A percentile compares a stretch with the other conserved stretches of the same genome.
Evolutionary conservation across 2,888 invertebrate genomes (phyloP).

Genomic region (Cosmopolites sordidus): DNA sequence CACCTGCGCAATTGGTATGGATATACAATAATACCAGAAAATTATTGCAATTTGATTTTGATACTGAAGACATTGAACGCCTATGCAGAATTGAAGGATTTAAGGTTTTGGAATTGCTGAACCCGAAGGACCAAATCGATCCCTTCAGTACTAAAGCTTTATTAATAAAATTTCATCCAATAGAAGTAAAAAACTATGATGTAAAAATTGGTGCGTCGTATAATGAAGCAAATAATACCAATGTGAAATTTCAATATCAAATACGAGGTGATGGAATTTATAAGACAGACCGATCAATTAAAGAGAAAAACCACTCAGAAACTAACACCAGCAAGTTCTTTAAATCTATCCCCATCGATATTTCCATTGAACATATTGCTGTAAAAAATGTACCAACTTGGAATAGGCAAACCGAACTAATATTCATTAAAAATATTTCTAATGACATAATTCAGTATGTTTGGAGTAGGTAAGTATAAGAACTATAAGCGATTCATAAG

Average conservation of each 20-base stretch:
- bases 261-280: background rate
- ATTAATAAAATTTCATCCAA: conserved; percentile 47
- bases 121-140: conserved; percentile 38
- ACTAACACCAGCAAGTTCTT: background rate
- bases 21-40: conserved; percentile 44
- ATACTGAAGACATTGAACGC: conserved; percentile 32
- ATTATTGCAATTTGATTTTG: conserved; percentile 37
- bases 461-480: conserved; percentile 46
- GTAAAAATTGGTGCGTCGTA: conserved; percentile 31
- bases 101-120: conserved; percentile 43
- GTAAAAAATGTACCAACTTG: conserved; percentile 41
- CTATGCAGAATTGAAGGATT: conserved; percentile 39
- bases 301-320: background rate
- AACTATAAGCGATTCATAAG: too few relatives aligned
- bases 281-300: background rate
- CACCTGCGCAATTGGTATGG: conserved; percentile 44
- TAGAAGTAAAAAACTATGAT: conserved; percentile 40
- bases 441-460: conserved; percentile 41
- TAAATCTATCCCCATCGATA: conserved; percentile 28
- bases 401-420: conserved; percentile 39
- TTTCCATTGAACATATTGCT: conserved; percentile 44
- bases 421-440: conserved; percentile 47
- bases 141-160: conserved; percentile 38
- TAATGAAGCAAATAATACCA: background rate
- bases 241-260: background rate